phyloP scores from a whole-genome alignment of 2,113 vertebrate species.

The Falco punctatus region DNA sequence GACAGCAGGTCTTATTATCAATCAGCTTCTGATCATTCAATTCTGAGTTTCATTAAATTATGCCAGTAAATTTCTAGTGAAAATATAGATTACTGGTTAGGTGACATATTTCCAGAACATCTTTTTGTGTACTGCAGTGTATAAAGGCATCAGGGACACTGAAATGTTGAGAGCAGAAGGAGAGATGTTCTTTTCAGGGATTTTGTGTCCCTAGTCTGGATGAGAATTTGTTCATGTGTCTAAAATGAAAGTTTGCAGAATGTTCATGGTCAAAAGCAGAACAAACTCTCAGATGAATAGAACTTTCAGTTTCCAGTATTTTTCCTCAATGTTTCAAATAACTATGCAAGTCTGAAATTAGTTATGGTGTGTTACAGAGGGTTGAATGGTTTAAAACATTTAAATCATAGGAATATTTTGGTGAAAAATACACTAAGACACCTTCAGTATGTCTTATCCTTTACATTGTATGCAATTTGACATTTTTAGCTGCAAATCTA shows the following conservation, averaged over 20 bases:
- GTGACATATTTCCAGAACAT: background rate
- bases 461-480: background rate
- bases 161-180: background rate
- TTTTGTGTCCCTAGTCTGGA: background rate
- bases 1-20: background rate
- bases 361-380: background rate
- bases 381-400: background rate
- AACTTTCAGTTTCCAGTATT: background rate
- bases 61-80: background rate
- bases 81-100: background rate
- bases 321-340: background rate
- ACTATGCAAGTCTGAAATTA: background rate
- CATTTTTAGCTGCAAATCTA: background rate
- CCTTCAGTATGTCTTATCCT: background rate
- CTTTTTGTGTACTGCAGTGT: background rate
- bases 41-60: background rate
- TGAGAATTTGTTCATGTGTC: background rate
- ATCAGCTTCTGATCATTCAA: background rate
- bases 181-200: background rate
- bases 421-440: background rate
- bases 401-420: background rate
- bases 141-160: background rate
- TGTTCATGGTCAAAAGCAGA: background rate
- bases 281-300: background rate
- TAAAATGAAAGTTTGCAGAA: background rate